Base-by-base conservation (phyloP, 2,797 vertebrate genomes). In the Protosalanx chinensis region DNA sequence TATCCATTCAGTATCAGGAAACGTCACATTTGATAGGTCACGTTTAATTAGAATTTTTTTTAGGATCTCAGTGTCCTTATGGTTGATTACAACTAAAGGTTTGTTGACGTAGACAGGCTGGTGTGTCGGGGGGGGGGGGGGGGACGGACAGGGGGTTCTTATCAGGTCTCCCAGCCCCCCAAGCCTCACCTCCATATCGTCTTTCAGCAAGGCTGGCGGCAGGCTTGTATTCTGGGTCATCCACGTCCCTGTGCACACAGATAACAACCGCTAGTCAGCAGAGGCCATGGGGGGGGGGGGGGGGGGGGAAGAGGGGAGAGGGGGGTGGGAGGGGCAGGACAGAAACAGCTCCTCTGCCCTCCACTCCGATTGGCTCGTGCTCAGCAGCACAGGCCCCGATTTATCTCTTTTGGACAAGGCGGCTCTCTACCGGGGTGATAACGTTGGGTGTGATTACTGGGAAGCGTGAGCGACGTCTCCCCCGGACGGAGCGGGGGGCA, bases 151-250 rank as follows among this genome's bases (percentile, higher is more conserved):
- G n/a, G n/a, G 23, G 1, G 23, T 27, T 27, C 51, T 18, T 35
- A 65, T 70, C 59, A 29, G 29, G 63, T n/a, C 15, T n/a, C 10
- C 8, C 75, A 12, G 63, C 1, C 8, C 41, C 41, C 58, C 0
- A 59, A 16, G 20, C 35, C 81, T 72, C 92, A 98, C 97, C 95
- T 99, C 97, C 89, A 97, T 95, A 73, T 99, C 98, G 79, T 99
- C 97, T 88, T 98, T 99, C 80, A 99, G 89, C 82, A 98, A 75
- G n/a, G 98, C 92, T 35, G 97, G 98, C 77, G 97, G 97, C 94
- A 76, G 98, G 98, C 84, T 98, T 99, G 85, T 99, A 99, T 81
- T 99, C 98, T 69, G 98, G 97, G 86, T 99, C 98, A 88, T 99
- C 98, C 79, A 96, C 95, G 84, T 99, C 97, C 79, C 97, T 98